Base-by-base conservation (phyloP, 2,113 vertebrate genomes). In the Morone chrysops region DNA sequence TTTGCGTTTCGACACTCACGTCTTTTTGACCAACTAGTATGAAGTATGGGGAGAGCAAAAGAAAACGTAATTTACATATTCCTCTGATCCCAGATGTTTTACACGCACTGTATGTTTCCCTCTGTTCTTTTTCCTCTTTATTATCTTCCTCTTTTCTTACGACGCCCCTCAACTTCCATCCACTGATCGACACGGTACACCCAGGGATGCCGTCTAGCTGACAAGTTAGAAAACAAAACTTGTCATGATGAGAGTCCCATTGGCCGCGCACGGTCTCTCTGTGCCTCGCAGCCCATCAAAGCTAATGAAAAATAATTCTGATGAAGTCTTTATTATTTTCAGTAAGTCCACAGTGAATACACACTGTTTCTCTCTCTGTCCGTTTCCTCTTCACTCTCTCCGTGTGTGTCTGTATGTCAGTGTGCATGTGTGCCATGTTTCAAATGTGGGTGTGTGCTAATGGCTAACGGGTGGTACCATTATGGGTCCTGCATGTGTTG, bases 291-390 rank as follows among this genome's bases (percentile, higher is more conserved):
- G 72, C 70, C 77, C 68, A 83, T 90, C 83, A 83, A 78, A 72
- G 71, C 80, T 80, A 81, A 86, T 87, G 83, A 89, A 90, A 85
- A 83, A 70, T 67, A 22, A 81, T 78, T 70, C 22, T 69, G 76
- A 80, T 86, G 75, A 89, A 82, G 82, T 87, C 61, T 87, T 90
- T 65, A 81, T 85, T 87, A 81, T 85, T 87, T 80, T 73, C 66
- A 61, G n/a, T 22, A 50, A 71, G 70, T 59, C 63, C 70, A 41
- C 25, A 76, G 80, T 74, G 82, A 71, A 80, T 77, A 63, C 22
- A 20, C 67, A 57, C 78, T 79, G 14, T 70, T 66, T 73, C 70
- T 70, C 45, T 60, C 3, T 60, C 40, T 45, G 2, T 36, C 31
- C 7, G 1, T 20, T 57, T 45, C 8, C 31, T 40, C 57, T 40